phyloP scores from a whole-genome alignment of 2,113 vertebrate genomes.

The Panthera leo region DNA sequence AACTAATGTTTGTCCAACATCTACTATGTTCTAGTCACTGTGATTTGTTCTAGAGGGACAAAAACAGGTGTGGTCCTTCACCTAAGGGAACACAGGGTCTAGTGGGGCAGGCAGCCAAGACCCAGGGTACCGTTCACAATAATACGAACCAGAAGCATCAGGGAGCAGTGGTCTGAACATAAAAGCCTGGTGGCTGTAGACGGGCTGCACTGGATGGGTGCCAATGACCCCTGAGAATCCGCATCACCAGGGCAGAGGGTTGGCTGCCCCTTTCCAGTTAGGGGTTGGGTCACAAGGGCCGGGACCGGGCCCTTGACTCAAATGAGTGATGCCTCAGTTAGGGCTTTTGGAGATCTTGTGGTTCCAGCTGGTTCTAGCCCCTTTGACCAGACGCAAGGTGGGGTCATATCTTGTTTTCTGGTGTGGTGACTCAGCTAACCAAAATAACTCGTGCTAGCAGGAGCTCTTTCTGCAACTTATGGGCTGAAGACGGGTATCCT shows the following conservation, averaged over 20 bases:
- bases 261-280: not conserved
- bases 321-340: not conserved
- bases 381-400: not conserved
- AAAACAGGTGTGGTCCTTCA: not conserved
- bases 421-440: not conserved
- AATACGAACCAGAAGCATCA: not conserved
- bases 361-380: not conserved
- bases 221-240: fast-evolving
- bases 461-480: not conserved
- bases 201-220: not conserved
- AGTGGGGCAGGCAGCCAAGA: fast-evolving
- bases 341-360: not conserved
- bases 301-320: not conserved
- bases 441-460: slow-evolving; percentile 27
- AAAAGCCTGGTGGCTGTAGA: not conserved
- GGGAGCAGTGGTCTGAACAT: not conserved
- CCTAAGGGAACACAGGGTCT: not conserved
- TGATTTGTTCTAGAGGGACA: too few relatives aligned
- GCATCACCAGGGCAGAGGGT: not conserved
- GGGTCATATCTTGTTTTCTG: slow-evolving; percentile 20
- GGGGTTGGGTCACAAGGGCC: not conserved
- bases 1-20: not conserved
- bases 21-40: not conserved
- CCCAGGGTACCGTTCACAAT: not conserved
- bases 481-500: not conserved